Conservation (phyloP, 2,797 vertebrate genomes). For the Sebastiscus albofasciatus region DNA sequence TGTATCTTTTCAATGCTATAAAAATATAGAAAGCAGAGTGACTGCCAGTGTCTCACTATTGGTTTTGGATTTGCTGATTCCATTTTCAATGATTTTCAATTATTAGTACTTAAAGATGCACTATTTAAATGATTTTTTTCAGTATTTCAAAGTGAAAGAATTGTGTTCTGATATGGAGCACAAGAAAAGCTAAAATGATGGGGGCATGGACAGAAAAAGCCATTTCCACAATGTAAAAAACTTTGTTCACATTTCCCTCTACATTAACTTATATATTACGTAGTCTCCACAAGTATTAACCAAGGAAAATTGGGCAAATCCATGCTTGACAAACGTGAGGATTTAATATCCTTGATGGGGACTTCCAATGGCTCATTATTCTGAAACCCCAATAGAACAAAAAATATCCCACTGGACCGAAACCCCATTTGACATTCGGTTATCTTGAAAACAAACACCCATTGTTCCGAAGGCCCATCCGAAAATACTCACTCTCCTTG, state of each 20-base stretch:
- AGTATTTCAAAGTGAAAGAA: not conserved
- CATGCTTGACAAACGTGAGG: too few species aligned
- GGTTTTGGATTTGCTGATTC: not conserved
- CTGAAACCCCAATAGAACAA: too few species aligned
- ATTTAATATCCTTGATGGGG: too few species aligned
- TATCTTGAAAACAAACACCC: too few species aligned
- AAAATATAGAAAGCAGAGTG: not conserved
- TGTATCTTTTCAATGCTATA: not conserved
- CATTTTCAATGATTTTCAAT: not conserved
- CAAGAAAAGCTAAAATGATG: not conserved
- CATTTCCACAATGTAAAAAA: too few species aligned
- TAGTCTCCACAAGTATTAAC: not conserved
- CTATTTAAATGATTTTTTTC: not conserved
- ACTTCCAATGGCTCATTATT: too few species aligned
- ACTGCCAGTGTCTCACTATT: not conserved
- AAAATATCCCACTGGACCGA: too few species aligned
- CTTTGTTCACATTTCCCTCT: not conserved
- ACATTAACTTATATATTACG: not conserved
- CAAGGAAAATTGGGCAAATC: not conserved
- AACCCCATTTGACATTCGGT: too few species aligned
- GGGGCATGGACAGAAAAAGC: too few species aligned
- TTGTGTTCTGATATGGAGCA: not conserved
- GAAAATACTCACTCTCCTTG: too few species aligned
- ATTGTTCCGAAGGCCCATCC: too few species aligned
- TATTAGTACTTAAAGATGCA: not conserved